Base-by-base conservation (phyloP, 2,888 invertebrate species). In the Slavum lentiscoides region DNA sequence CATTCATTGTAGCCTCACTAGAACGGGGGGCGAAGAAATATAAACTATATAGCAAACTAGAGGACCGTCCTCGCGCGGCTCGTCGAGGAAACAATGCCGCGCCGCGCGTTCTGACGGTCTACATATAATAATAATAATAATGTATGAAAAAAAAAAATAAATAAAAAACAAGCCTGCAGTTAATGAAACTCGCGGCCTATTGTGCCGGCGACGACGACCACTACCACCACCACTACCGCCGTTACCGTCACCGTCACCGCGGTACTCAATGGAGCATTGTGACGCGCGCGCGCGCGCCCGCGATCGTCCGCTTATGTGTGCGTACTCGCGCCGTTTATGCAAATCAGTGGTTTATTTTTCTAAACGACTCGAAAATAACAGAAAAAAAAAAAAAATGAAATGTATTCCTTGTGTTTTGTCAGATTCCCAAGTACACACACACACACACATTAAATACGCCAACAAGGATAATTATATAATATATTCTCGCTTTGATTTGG, bases 261-360 rank as follows among this genome's bases (percentile, higher is more conserved):
- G n/a, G n/a, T n/a, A n/a, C 72, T 80, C 80, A 80, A 80, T 72
- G 80, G 80, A 72, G 55, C 69, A 77, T 77, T 80, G 69, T 70
- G 55, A 72, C 64, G 64, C 59, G 37, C n/a, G 13, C 2, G 37
- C 23, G n/a, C 64, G 64, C 59, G 37, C n/a, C 7, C 2, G 37
- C 23, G 74, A 74, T 75, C 75, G 66, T 13, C 8, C 58, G 39
- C 43, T 2, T 43, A 7, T 43, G 43, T 6, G 9, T 43, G 6
- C 43, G 43, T 1, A 9, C 58, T 39, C 23, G 70, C 39, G 70
- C 62, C 69, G 77, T 80, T 80, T 80, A 80, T 80, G 70, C 77
- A 80, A 80, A 80, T 80, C 64, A 80, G 62, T 23, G 39, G 77
- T 80, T 80, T 70, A 64, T 75, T 80, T 43, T 69, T 69, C 37